Evolutionary conservation across 1,140 invertebrate genomes (phyloP), one percentile per base, ranked within the genome.

Genomic region (Monomorium pharaonis): DNA sequence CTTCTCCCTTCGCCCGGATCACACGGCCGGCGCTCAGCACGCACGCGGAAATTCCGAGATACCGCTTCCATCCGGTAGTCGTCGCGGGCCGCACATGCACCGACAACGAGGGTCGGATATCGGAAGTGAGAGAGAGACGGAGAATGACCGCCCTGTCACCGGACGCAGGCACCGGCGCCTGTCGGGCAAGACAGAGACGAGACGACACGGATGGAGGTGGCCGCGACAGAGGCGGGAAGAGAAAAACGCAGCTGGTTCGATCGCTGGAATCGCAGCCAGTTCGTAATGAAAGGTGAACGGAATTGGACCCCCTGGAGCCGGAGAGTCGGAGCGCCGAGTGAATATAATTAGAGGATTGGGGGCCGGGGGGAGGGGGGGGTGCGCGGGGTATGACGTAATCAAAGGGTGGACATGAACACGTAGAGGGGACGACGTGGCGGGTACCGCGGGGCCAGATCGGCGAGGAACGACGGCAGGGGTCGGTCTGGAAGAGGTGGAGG

Each of bases 211-310:
- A 75, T 54, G 27, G 47, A 60, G 69, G 21, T 63, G 37, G 30
- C 67, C 67, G 67, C 78, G 67, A 86, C 30, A 83, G 56, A 70
- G 62, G 60, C 62, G 42, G 65, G 84, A 83, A 88, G 90, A 85
- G 87, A 91, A 91, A 92, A 92, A 89, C 85, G 87, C 86, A 90
- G 92, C 90, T 90, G 91, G 92, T 94, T 94, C 94, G 94, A 94
- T 95, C 92, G 93, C 86, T 93, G 91, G 93, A 95, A 94, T 94
- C 94, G 94, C 94, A 93, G 93, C 88, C 87, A 92, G 93, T 88
- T 92, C 92, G 93, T 95, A 95, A 95, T 95, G 94, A 95, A 95
- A 95, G 94, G 94, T 95, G 94, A 94, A 94, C 93, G 92, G 93
- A 95, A 95, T 95, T 95, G 94, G 94, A 95, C 93, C 92, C 93